Evolutionary conservation across 2,113 vertebrate genomes (phyloP), one percentile per base, ranked within the genome.

Genomic region (Calidris pugnax): DNA sequence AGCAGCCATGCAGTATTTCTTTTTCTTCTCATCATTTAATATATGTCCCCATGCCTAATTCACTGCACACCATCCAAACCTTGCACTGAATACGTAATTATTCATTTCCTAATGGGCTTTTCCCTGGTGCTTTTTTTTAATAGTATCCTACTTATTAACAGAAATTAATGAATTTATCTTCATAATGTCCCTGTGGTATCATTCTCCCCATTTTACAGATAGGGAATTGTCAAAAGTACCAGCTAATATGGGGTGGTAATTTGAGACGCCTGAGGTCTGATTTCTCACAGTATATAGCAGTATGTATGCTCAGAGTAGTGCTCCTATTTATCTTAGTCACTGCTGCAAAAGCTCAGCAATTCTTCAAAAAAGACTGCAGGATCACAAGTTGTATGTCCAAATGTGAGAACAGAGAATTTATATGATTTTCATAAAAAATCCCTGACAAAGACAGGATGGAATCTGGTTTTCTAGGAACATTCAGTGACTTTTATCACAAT

Each of bases 121-220:
- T 93, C 93, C 90, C 74, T 94, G 23, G 75, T 94, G 92, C 4
- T 73, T 90, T 86, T 87, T 95, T 88, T 89, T 79, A 27, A 84
- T 17, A 86, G 18, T 90, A 90, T 86, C 43, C 30, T 84, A 72
- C 59, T 94, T 96, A 95, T 94, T 96, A 96, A 86, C 68, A 90
- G 88, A 93, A 93, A 94, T 94, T 94, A 96, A 95, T 93, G 55
- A 93, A 95, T 96, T 94, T 96, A 93, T 96, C 82, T 97, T 96
- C 82, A 51, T 92, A 95, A 93, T 71, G 76, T 86, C 95, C 56
- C 90, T 63, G 51, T 78, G 76, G 90, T 92, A 77, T 84, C 62
- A 63, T 93, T 80, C 92, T 84, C 59, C 63, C 32, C 30, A 64
- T 92, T 96, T 95, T 84, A 90, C 62, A 96, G 67, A 83, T 7